phyloP scores from a whole-genome alignment of 2,113 vertebrate species.

The Ctenomys sociabilis region DNA sequence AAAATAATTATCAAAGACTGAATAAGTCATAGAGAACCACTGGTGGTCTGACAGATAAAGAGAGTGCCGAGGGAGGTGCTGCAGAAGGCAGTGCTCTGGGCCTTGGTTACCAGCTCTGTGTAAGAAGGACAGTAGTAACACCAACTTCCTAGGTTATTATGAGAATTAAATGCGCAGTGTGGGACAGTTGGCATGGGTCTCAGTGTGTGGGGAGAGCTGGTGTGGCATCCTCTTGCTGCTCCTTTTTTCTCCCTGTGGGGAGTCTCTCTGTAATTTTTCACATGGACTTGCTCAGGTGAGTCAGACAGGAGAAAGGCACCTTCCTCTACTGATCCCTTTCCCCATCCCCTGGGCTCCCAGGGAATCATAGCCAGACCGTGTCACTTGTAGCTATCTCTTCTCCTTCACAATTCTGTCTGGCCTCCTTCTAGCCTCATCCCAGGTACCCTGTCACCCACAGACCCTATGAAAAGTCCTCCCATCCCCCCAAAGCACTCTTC shows the following conservation, averaged over 20 bases:
- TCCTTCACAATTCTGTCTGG: not conserved
- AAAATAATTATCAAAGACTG: not conserved
- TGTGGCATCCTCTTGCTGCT: not conserved
- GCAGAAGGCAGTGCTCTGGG: not conserved
- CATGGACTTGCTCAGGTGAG: not conserved
- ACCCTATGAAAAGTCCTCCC: not conserved
- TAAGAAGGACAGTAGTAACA: not conserved
- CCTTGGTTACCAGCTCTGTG: not conserved
- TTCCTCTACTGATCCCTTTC: not conserved
- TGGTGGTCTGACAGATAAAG: not conserved
- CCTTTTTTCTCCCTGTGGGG: not conserved
- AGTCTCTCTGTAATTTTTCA: not conserved
- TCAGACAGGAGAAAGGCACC: not conserved
- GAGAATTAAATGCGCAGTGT: not conserved
- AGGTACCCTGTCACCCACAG: accelerated
- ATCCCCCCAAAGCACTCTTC: not conserved
- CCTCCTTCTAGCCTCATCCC: not conserved
- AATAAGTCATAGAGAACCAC: not conserved
- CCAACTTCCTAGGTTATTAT: accelerated
- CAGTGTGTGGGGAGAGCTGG: not conserved
- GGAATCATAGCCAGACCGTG: too few species aligned
- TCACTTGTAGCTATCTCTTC: not conserved
- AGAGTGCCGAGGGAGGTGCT: not conserved
- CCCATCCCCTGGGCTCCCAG: not conserved
- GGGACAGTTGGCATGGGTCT: accelerated